Conservation (phyloP, 2,888 invertebrate genomes). For the Ceramica pisi region DNA sequence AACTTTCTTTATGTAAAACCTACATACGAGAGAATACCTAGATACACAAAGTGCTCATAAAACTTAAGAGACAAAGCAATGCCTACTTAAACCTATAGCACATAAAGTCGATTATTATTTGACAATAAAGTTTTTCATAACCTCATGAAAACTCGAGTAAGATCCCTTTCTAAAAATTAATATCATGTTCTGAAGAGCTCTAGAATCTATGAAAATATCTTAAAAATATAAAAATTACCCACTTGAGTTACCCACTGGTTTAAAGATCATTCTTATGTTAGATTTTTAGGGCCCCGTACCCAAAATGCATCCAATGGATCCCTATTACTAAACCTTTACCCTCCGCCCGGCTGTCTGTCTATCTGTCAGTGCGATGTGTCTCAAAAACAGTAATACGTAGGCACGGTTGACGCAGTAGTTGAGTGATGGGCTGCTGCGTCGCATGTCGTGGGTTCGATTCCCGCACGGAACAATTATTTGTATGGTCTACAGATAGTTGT, state of each 20-base stretch:
- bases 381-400: too few species aligned
- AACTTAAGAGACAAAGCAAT: conserved; percentile 21
- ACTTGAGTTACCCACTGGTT: conserved; percentile 10
- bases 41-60: conserved; percentile 21
- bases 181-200: conserved; percentile 7
- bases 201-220: conserved; percentile 16
- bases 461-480: too few species aligned
- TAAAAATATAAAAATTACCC: conserved; percentile 8
- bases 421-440: too few species aligned
- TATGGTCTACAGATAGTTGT: too few species aligned
- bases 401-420: too few species aligned
- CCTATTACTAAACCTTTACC: too few species aligned
- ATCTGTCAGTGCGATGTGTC: too few species aligned
- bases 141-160: conserved; percentile 4
- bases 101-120: conserved; percentile 19
- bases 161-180: conserved; percentile 21
- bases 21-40: conserved; percentile 10
- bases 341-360: too few species aligned
- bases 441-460: too few species aligned
- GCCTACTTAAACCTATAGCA: not conserved
- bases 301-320: too few species aligned
- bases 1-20: conserved; percentile 28
- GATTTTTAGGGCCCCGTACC: not conserved
- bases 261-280: not conserved
- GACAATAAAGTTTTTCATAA: conserved; percentile 11